These are phyloP conservation scores for Ochropacha duplaris DNA, from an alignment of 2,888 invertebrate genomes.

Conservation along the genomic window DNA sequence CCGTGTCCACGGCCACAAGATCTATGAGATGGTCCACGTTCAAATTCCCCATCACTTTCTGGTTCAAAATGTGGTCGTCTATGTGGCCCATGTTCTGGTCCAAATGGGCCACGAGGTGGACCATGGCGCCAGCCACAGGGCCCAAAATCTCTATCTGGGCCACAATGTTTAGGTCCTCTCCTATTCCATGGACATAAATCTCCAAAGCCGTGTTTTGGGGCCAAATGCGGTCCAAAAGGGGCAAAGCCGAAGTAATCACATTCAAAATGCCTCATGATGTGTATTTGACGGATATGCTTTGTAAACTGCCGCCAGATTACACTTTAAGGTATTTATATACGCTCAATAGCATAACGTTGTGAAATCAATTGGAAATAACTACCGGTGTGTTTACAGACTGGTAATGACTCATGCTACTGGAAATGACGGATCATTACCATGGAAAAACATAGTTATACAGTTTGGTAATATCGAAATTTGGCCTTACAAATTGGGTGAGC, in stretches of 20 bases:
- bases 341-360: slow-evolving; percentile 1
- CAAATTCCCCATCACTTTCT: background rate
- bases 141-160: too few relatives aligned
- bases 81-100: too few relatives aligned
- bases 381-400: background rate
- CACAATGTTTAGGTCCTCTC: background rate
- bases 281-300: background rate
- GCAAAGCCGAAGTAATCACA: background rate
- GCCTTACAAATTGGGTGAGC: too few relatives aligned
- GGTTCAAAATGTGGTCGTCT: too few relatives aligned
- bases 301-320: background rate
- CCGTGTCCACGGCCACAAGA: too few relatives aligned
- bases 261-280: slow-evolving; percentile 2
- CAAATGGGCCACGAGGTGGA: too few relatives aligned
- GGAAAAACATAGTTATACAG: background rate
- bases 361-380: background rate
- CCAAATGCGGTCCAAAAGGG: background rate
- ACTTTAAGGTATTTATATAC: background rate
- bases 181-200: background rate
- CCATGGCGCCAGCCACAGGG: too few relatives aligned
- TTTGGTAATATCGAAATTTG: too few relatives aligned
- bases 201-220: background rate
- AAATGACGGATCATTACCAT: background rate
- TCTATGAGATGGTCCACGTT: too few relatives aligned
- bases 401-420: background rate